These are phyloP conservation scores for Ophioninae sp. DNA, from an alignment of 2,888 invertebrate species.

Conservation along the genomic window DNA sequence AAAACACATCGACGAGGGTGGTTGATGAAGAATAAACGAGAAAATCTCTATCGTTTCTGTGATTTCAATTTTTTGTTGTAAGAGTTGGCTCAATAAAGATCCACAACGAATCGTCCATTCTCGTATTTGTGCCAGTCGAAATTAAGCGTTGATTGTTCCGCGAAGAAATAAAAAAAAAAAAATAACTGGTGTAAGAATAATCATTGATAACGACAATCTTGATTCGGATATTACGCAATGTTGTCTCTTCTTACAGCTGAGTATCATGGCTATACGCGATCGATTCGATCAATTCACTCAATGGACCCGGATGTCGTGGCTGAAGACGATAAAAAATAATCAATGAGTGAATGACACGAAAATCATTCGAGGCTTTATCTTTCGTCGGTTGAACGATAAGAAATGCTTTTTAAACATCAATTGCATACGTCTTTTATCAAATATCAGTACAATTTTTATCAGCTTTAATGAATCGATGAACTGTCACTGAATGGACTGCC, in stretches of 20 bases:
- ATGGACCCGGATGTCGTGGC: conserved; percentile 12
- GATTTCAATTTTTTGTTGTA: conserved; percentile 18
- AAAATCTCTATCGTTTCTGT: conserved; percentile 32
- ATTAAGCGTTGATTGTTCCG: background rate
- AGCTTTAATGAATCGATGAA: background rate
- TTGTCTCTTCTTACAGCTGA: background rate
- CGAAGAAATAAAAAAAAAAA: background rate
- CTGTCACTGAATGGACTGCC: background rate
- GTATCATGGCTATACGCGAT: background rate
- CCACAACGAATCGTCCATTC: background rate
- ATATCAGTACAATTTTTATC: background rate
- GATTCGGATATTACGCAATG: conserved; percentile 13
- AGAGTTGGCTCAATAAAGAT: background rate
- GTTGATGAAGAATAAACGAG: conserved; percentile 9
- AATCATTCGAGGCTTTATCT: background rate
- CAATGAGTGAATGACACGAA: background rate
- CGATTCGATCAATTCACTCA: background rate
- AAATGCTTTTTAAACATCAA: conserved; percentile 2
- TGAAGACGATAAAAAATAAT: conserved; percentile 12
- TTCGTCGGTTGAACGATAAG: conserved; percentile 5
- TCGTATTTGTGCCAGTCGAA: background rate
- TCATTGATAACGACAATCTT: conserved; percentile 13
- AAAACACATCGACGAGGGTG: conserved; percentile 27
- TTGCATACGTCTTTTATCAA: background rate
- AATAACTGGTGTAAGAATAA: background rate